Conservation (phyloP, 2,113 vertebrate genomes). For the Anguilla japonica region DNA sequence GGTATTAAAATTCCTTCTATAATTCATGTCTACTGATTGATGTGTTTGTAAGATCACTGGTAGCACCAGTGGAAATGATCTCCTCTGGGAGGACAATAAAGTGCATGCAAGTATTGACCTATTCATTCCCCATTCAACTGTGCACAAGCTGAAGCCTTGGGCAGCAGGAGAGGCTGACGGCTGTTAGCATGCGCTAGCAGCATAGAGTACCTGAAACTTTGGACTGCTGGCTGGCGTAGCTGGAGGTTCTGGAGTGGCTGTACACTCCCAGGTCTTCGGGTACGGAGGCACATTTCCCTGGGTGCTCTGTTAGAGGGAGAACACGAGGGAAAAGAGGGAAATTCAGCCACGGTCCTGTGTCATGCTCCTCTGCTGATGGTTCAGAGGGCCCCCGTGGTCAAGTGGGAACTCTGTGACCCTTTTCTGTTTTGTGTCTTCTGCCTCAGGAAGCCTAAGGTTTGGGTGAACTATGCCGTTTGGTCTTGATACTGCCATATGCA, state of each 20-base stretch:
- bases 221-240: slow-evolving; percentile 89
- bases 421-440: not conserved
- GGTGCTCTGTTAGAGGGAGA: slow-evolving; percentile 61
- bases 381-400: not conserved
- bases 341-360: not conserved
- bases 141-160: too few species aligned
- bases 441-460: not conserved
- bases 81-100: too few species aligned
- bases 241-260: slow-evolving; percentile 89
- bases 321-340: not conserved
- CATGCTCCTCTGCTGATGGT: not conserved
- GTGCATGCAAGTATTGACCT: too few species aligned
- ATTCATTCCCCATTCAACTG: too few species aligned
- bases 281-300: slow-evolving; percentile 77
- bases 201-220: slow-evolving; percentile 84
- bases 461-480: not conserved
- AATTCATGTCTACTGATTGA: too few species aligned
- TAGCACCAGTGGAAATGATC: too few species aligned
- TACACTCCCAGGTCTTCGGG: slow-evolving; percentile 80
- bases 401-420: not conserved
- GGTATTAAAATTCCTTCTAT: too few species aligned
- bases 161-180: too few species aligned
- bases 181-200: not conserved
- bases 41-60: too few species aligned
- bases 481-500: not conserved